Evolutionary conservation across 2,888 invertebrate species (phyloP).

Genomic region (Noctua fimbriata): DNA sequence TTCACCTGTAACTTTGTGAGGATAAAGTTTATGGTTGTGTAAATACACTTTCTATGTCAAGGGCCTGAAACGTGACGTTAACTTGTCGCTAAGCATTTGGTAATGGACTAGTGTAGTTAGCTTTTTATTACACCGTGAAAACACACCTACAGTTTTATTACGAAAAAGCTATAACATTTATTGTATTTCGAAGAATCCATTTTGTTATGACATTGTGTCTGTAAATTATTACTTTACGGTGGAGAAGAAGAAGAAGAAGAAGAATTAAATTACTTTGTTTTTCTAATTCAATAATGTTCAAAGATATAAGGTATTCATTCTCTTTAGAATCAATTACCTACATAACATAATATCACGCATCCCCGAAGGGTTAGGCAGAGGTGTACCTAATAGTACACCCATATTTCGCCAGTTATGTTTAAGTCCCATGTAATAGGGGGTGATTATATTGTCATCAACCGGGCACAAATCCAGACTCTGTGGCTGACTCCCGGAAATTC

Average conservation of each 20-base stretch:
- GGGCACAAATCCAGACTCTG: background rate
- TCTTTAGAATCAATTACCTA: background rate
- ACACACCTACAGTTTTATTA: slow-evolving; percentile 44
- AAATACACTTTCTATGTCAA: slow-evolving; percentile 56
- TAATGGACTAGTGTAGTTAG: slow-evolving; percentile 57
- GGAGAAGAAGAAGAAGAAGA: background rate
- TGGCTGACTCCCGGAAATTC: background rate
- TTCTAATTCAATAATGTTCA: background rate
- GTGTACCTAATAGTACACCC: too few relatives aligned
- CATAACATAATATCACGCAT: background rate
- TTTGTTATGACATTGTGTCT: slow-evolving; percentile 10
- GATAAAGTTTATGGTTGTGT: slow-evolving; percentile 24
- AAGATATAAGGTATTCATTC: background rate
- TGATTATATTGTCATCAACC: background rate
- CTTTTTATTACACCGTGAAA: slow-evolving; percentile 53
- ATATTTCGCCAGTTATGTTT: background rate
- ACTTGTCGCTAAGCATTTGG: slow-evolving; percentile 49
- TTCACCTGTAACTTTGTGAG: background rate
- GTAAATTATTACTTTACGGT: slow-evolving; percentile 8
- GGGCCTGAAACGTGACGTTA: slow-evolving; percentile 24
- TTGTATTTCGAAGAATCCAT: slow-evolving; percentile 48
- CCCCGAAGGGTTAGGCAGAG: background rate
- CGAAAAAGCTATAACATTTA: slow-evolving; percentile 38
- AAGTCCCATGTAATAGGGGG: background rate
- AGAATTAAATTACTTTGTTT: background rate